A percentile compares a stretch with the other conserved stretches of the same genome.
Evolutionary conservation across 2,888 invertebrate species (phyloP).

Genomic region (Caenorhabditis sinica): DNA sequence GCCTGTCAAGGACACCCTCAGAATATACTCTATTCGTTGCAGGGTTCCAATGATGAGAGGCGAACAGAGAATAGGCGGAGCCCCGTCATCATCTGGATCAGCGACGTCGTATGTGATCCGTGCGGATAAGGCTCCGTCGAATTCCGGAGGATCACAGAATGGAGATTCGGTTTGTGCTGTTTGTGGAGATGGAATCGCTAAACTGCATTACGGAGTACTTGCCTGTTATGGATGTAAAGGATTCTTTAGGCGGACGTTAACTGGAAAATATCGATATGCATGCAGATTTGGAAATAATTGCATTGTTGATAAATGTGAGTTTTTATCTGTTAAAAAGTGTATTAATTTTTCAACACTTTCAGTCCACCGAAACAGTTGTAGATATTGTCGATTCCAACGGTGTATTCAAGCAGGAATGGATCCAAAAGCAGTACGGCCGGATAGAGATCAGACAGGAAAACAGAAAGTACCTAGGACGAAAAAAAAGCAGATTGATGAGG

Average conservation of each 20-base stretch:
- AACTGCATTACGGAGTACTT: conserved; percentile 80
- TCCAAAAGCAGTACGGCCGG: conserved; percentile 83
- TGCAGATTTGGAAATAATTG: conserved; percentile 83
- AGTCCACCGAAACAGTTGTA: conserved; percentile 82
- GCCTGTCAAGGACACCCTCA: conserved; percentile 33
- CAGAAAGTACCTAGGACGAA: conserved; percentile 82
- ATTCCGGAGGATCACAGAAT: conserved; percentile 46
- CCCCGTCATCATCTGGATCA: conserved; percentile 58
- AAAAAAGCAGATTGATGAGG: conserved; percentile 82
- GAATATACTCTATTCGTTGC: conserved; percentile 15
- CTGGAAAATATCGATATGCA: conserved; percentile 79
- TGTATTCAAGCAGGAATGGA: conserved; percentile 83
- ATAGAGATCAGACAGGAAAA: conserved; percentile 82
- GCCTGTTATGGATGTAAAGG: conserved; percentile 79
- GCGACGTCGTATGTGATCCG: conserved; percentile 66
- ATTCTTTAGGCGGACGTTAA: conserved; percentile 82
- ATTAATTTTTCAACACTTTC: conserved; percentile 31
- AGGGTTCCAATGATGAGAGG: conserved; percentile 72
- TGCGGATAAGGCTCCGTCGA: conserved; percentile 19
- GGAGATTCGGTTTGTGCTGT: conserved; percentile 80
- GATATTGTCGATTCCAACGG: conserved; percentile 82
- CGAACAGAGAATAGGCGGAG: conserved; percentile 69
- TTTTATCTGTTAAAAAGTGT: background rate
- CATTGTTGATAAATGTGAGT: conserved; percentile 82
- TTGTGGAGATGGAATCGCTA: conserved; percentile 82